phyloP scores from a whole-genome alignment of 2,888 invertebrate species.

The Andrena bicolor region DNA sequence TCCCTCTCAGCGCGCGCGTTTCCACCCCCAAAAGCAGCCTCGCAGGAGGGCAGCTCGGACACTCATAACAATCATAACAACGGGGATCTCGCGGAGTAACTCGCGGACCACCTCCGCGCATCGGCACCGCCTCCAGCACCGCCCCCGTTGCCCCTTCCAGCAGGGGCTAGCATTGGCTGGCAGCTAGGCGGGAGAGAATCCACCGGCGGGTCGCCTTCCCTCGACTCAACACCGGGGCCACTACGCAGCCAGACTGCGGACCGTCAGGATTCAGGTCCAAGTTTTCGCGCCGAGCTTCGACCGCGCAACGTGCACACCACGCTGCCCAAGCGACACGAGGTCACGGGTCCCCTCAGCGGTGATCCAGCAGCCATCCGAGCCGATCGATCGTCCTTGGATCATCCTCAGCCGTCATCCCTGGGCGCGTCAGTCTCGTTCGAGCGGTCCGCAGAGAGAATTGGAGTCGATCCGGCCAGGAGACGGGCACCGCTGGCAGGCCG shows the following conservation, averaged over 20 bases:
- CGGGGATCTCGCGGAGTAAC: slow-evolving; percentile 81
- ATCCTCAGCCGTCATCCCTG: background rate
- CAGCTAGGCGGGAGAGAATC: slow-evolving; percentile 69
- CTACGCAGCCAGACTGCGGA: slow-evolving; percentile 85
- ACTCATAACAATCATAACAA: slow-evolving; percentile 85
- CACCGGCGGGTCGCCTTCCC: slow-evolving; percentile 72
- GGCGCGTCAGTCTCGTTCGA: background rate
- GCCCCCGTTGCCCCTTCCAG: slow-evolving; percentile 71
- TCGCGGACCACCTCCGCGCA: slow-evolving; percentile 84
- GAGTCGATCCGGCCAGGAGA: background rate
- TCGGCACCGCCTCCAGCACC: slow-evolving; percentile 78
- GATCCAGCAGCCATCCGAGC: slow-evolving; percentile 1
- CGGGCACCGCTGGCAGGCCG: background rate
- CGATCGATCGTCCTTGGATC: slow-evolving; percentile 33
- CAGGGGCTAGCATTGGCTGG: slow-evolving; percentile 42
- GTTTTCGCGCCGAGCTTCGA: slow-evolving; percentile 74
- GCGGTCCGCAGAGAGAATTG: background rate
- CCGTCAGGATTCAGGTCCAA: slow-evolving; percentile 81
- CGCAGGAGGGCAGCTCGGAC: slow-evolving; percentile 82
- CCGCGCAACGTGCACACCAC: slow-evolving; percentile 80
- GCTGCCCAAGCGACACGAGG: slow-evolving; percentile 65
- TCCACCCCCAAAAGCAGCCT: slow-evolving; percentile 74
- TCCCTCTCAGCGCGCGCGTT: slow-evolving; percentile 69
- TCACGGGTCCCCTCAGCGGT: slow-evolving; percentile 1
- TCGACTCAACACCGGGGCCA: slow-evolving; percentile 77